Percentiles rank a stretch among this genome's conserved stretches.
Conservation (phyloP, 2,113 vertebrate species). For the Psittacula cyanocephala region DNA sequence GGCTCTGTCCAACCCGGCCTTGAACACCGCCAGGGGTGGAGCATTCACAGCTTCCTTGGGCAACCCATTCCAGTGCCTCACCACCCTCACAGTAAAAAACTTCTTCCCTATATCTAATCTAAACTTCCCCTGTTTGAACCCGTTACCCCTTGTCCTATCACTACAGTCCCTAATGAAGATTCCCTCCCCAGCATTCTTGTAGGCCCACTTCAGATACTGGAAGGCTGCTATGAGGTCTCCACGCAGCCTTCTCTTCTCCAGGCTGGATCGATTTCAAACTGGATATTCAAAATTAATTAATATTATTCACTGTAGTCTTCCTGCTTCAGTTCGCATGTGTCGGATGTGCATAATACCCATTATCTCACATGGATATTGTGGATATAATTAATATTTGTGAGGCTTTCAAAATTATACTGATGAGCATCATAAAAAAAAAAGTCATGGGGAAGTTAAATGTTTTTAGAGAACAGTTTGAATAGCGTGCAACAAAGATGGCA, state of each 20-base stretch:
- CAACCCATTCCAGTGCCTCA: not conserved
- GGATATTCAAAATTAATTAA: not conserved
- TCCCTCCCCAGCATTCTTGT: not conserved
- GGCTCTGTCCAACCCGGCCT: not conserved
- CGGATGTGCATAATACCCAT: not conserved
- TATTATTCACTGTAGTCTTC: not conserved
- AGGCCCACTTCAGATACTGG: not conserved
- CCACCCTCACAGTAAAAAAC: not conserved
- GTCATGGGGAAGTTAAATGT: not conserved
- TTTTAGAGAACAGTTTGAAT: slow-evolving; percentile 4
- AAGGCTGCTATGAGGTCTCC: not conserved
- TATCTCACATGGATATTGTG: not conserved
- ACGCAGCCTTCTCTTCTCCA: not conserved
- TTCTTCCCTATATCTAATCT: not conserved
- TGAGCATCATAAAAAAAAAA: slow-evolving; percentile 3
- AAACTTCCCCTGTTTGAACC: not conserved
- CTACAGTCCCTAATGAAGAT: not conserved
- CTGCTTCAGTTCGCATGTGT: not conserved
- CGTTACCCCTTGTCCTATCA: not conserved
- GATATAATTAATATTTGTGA: slow-evolving; percentile 23
- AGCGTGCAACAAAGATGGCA: slow-evolving; percentile 54
- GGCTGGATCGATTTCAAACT: not conserved
- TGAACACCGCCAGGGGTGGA: not conserved
- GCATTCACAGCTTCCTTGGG: not conserved
- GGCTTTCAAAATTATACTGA: not conserved